Evolutionary conservation across 1,140 invertebrate genomes (phyloP).

Genomic region (Platyura marginata): DNA sequence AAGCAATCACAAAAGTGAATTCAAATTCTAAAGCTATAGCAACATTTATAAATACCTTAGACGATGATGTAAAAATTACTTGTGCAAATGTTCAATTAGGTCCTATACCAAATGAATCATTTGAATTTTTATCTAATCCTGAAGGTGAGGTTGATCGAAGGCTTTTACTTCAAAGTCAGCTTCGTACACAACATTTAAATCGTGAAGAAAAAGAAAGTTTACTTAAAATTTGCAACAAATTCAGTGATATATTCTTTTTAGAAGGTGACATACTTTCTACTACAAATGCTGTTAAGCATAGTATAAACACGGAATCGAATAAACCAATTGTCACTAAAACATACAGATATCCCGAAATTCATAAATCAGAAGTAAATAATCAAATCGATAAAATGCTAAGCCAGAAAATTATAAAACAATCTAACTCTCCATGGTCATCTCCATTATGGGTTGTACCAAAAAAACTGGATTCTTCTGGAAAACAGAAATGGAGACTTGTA

Average conservation of each 20-base stretch:
- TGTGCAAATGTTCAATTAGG: not conserved
- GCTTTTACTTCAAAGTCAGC: not conserved
- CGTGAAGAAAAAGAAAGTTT: not conserved
- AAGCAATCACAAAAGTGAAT: not conserved
- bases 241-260: not conserved
- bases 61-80: not conserved
- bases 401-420: slow-evolving; percentile 9
- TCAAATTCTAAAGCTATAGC: not conserved
- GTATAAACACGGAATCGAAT: not conserved
- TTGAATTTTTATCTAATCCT: not conserved
- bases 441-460: slow-evolving; percentile 11
- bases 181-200: not conserved
- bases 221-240: not conserved
- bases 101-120: not conserved
- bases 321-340: slow-evolving; percentile 10
- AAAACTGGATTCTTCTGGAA: slow-evolving; percentile 6
- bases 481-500: slow-evolving; percentile 16
- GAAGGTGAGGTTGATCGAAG: not conserved
- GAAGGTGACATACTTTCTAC: not conserved
- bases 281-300: not conserved
- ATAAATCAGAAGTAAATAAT: slow-evolving; percentile 15
- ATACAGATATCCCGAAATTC: slow-evolving; percentile 17
- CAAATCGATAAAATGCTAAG: slow-evolving; percentile 18
- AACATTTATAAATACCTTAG: not conserved
- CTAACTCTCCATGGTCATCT: slow-evolving; percentile 6